Evolutionary conservation across 2,113 vertebrate genomes (phyloP), one percentile per base, ranked within the genome.

Genomic region (Phyllostomus hastatus): DNA sequence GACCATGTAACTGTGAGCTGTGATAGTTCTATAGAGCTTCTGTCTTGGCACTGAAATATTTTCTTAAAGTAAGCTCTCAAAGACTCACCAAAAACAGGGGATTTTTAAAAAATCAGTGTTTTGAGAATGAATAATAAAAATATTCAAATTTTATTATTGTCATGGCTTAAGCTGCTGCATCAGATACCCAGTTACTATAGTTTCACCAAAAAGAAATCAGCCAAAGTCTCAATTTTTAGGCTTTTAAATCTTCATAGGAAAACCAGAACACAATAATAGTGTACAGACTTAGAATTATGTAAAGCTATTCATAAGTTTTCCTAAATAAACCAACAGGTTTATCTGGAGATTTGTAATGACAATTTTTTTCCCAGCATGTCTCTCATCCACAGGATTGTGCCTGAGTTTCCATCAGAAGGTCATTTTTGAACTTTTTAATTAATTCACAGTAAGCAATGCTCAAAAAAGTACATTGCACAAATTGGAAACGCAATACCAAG

Each of bases 181-280:
- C 70, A 57, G 9, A 35, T 90, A 95, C 24, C 5, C 5, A 94
- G 48, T 78, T 95, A 90, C 15, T 67, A 35, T 50, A 38, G 19
- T 84, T 90, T 75, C 70, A 92, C 48, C 12, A 31, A 67, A 86
- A 96, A 57, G 50, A 76, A 93, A 83, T 92, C 43, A 94, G 26
- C 35, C 14, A 69, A 88, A 33, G 19, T 11, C 35, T 88, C 16
- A 69, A 61, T 46, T 80, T 95, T 90, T 61, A 76, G 35, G 33
- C 43, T 84, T 97, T 91, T 28, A 80, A 64, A 75, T 81, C 54
- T 57, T 79, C 64, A 73, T 92, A 59, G 35, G 26, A 92, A 97
- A 88, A 52, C 46, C 33, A 52, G 57, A 92, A 22, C 31, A 64
- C 69, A 64, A 70, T 46, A 61, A 82, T 19, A 75, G 50, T 70